phyloP scores from a whole-genome alignment of 2,113 vertebrate genomes.

The Numida meleagris region DNA sequence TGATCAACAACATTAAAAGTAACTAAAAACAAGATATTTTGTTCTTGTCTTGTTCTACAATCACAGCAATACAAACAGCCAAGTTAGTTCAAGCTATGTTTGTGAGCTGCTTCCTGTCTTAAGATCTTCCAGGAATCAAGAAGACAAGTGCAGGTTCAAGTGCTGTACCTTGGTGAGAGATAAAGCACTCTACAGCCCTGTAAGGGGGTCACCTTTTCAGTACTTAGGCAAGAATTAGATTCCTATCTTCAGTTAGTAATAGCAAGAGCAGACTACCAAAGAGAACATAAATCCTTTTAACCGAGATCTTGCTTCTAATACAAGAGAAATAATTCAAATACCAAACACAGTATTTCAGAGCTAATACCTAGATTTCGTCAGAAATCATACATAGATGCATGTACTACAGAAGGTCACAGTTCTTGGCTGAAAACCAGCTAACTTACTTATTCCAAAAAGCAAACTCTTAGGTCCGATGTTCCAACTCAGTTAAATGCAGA shows the following conservation, averaged over 20 bases:
- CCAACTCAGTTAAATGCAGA: not conserved
- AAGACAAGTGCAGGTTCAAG: not conserved
- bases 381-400: not conserved
- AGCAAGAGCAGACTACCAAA: constrained; percentile 3
- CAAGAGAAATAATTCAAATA: constrained; percentile 4
- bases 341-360: not conserved
- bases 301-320: not conserved
- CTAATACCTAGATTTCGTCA: not conserved
- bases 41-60: not conserved
- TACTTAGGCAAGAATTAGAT: not conserved
- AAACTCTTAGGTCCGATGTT: not conserved
- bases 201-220: not conserved
- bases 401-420: not conserved
- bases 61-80: not conserved
- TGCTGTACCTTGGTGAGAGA: not conserved
- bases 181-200: not conserved
- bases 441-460: constrained; percentile 25
- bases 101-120: rapidly evolving
- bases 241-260: not conserved
- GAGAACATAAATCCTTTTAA: constrained; percentile 4
- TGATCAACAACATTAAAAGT: not conserved
- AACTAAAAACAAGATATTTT: not conserved
- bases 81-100: not conserved
- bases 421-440: not conserved
- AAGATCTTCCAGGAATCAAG: not conserved